These are phyloP conservation scores for Corvus moneduloides DNA, from an alignment of 2,113 vertebrate genomes.

Conservation along the genomic window DNA sequence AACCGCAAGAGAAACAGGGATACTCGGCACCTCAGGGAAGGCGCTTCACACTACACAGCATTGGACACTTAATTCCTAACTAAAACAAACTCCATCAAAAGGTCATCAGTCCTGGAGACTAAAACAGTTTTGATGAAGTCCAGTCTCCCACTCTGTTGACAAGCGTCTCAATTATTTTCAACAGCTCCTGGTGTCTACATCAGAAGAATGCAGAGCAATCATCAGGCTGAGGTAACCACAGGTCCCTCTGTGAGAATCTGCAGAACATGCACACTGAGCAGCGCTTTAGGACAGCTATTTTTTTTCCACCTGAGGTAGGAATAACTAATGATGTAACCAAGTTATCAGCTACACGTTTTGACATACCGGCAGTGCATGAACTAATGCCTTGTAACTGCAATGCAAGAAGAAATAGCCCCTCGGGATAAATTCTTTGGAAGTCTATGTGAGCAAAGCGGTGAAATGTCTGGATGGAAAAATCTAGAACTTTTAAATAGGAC, in stretches of 20 bases:
- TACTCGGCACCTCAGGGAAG: constrained; percentile 35
- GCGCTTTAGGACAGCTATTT: constrained; percentile 72
- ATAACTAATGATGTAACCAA: constrained; percentile 88
- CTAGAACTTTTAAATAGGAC: constrained; percentile 49
- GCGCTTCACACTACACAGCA: constrained; percentile 50
- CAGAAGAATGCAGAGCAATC: constrained; percentile 90
- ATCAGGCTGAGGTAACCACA: constrained; percentile 79
- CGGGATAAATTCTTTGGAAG: constrained; percentile 56
- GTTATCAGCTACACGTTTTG: constrained; percentile 74
- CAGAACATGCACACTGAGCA: constrained; percentile 59
- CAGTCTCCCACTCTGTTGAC: constrained; percentile 87
- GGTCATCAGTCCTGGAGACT: constrained; percentile 87
- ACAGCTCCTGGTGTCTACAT: constrained; percentile 87
- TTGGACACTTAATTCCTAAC: constrained; percentile 75
- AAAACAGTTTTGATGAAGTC: constrained; percentile 89
- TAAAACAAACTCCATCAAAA: constrained; percentile 82
- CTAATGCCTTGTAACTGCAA: constrained; percentile 57
- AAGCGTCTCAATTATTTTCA: constrained; percentile 96
- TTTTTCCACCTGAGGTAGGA: constrained; percentile 72
- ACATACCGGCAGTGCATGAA: constrained; percentile 73
- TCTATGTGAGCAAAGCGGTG: constrained; percentile 41
- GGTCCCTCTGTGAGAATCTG: constrained; percentile 71
- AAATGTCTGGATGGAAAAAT: constrained; percentile 65
- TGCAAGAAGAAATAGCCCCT: constrained; percentile 41
- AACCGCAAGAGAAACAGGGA: neutral